Percentiles rank a stretch among this genome's conserved stretches.
Evolutionary conservation across 1,140 invertebrate genomes (phyloP).

Genomic region (Bilobella aurantiaca): DNA sequence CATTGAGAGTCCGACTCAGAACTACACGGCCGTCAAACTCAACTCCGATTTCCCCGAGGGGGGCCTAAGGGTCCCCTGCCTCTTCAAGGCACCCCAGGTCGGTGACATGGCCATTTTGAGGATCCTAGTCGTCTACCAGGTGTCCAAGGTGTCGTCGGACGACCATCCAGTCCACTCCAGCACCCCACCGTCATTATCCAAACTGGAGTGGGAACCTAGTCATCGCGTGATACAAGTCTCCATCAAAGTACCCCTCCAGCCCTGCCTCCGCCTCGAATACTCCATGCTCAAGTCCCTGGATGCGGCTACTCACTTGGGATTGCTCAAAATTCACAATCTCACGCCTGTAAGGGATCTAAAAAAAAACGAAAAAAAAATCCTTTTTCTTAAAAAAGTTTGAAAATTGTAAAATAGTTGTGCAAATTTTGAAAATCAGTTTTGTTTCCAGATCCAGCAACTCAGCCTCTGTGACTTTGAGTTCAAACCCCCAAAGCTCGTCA

Average conservation of each 20-base stretch:
- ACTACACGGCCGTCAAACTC: constrained; percentile 4
- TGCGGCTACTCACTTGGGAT: constrained; percentile 7
- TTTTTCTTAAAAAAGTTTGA: neutral
- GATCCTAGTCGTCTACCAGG: constrained; percentile 24
- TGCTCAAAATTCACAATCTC: constrained; percentile 26
- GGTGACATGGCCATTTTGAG: constrained; percentile 22
- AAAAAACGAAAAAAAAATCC: too few relatives aligned
- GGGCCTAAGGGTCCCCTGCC: constrained; percentile 18
- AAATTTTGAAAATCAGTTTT: neutral
- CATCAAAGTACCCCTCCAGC: constrained; percentile 19
- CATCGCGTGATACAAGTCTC: constrained; percentile 25
- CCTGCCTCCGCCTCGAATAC: constrained; percentile 20
- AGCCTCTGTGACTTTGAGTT: constrained; percentile 14
- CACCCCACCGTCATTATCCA: neutral
- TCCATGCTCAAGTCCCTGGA: constrained; percentile 20
- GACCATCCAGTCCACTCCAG: neutral
- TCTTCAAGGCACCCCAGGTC: constrained; percentile 24
- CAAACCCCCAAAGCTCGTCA: constrained; percentile 4
- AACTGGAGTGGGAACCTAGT: neutral
- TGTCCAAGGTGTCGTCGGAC: constrained; percentile 5
- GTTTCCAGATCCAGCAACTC: constrained; percentile 13
- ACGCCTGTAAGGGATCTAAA: constrained; percentile 21
- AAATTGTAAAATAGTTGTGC: neutral
- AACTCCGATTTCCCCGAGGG: neutral
- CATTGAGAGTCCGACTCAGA: constrained; percentile 1